Evolutionary conservation across 2,888 invertebrate species (phyloP).

Genomic region (Vanessa cardui): DNA sequence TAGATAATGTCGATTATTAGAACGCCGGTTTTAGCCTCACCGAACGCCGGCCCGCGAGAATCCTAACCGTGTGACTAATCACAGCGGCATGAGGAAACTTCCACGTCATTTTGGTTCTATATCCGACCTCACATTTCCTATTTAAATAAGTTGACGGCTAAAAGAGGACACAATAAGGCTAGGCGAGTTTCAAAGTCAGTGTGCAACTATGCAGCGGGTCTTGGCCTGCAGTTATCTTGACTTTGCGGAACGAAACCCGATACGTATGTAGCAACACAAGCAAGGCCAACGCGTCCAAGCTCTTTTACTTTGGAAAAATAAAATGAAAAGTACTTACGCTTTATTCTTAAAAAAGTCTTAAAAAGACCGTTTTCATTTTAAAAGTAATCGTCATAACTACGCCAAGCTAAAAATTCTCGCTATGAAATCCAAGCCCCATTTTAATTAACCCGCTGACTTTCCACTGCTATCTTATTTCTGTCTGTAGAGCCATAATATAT

Average conservation of each 20-base stretch:
- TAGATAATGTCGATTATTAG: constrained; percentile 81
- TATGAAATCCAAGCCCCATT: not conserved
- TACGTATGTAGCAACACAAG: constrained; percentile 67
- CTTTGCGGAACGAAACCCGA: constrained; percentile 80
- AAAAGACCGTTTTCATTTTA: too few species aligned
- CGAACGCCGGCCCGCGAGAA: constrained; percentile 33
- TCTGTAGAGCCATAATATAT: not conserved
- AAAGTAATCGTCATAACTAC: too few species aligned
- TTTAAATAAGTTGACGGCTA: constrained; percentile 66
- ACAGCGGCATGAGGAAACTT: constrained; percentile 56
- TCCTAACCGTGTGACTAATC: constrained; percentile 60
- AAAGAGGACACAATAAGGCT: constrained; percentile 68
- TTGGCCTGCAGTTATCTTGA: constrained; percentile 70
- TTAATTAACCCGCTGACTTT: not conserved
- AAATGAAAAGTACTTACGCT: too few species aligned
- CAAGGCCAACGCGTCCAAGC: constrained; percentile 61
- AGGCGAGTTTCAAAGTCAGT: constrained; percentile 64
- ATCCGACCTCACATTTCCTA: constrained; percentile 68
- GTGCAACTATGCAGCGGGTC: constrained; percentile 62
- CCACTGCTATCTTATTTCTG: constrained; percentile 9
- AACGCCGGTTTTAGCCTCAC: constrained; percentile 71
- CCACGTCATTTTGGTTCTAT: constrained; percentile 57
- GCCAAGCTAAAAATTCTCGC: not conserved
- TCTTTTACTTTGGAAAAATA: constrained; percentile 18
- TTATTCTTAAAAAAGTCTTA: too few species aligned